Conservation (phyloP, 92 coral and sea anemone species). For the Chrysogorgia sp. region DNA sequence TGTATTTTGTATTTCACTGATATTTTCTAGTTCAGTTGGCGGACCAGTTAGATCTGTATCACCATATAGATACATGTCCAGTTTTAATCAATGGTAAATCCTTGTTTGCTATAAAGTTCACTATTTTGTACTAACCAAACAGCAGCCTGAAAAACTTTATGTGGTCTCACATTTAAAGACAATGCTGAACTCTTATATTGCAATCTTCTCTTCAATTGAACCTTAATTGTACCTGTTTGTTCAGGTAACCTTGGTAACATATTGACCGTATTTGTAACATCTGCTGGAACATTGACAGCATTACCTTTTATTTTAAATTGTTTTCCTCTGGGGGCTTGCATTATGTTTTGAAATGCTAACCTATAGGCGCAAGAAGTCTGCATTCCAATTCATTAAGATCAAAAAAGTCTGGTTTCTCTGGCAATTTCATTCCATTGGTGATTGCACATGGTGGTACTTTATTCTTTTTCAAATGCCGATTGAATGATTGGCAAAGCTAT, state of each 20-base stretch:
- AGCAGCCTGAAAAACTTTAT: conserved; percentile 22
- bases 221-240: conserved; percentile 40
- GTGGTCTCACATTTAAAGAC: conserved; percentile 16
- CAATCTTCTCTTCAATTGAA: conserved; percentile 21
- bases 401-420: conserved; percentile 23
- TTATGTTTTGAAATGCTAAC: conserved; percentile 24
- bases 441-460: conserved; percentile 59
- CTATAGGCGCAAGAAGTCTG: conserved; percentile 30
- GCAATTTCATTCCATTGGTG: conserved; percentile 50
- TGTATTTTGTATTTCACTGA: neutral
- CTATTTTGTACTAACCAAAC: conserved; percentile 18
- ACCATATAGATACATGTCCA: neutral
- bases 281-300: conserved; percentile 52
- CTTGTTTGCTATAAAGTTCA: conserved; percentile 15
- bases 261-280: conserved; percentile 32
- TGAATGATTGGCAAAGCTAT: conserved; percentile 60
- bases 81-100: conserved; percentile 4
- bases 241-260: conserved; percentile 44
- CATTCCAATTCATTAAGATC: conserved; percentile 56
- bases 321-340: conserved; percentile 26
- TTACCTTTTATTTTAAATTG: conserved; percentile 39
- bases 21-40: neutral
- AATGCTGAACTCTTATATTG: conserved; percentile 35
- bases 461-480: conserved; percentile 50
- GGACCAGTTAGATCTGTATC: no score